phyloP scores from a whole-genome alignment of 2,888 invertebrate genomes.

The Eutolmus rufibarbis region DNA sequence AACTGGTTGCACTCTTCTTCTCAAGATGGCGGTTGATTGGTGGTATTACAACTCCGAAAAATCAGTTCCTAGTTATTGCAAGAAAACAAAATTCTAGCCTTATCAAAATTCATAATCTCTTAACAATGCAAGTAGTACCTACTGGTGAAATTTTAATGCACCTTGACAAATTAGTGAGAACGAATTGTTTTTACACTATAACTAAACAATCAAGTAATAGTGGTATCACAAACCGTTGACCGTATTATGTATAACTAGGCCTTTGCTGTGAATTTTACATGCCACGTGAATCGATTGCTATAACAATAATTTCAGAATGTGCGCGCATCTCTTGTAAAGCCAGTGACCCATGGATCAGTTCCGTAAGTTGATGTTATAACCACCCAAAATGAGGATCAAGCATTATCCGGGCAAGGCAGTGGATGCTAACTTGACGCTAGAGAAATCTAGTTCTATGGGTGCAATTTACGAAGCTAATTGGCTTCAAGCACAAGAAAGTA shows the following conservation, averaged over 20 bases:
- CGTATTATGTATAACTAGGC: neutral
- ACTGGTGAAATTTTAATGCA: too few relatives aligned
- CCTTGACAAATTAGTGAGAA: too few relatives aligned
- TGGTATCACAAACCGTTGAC: neutral
- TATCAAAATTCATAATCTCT: too few relatives aligned
- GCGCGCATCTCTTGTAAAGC: neutral
- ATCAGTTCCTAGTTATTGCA: too few relatives aligned
- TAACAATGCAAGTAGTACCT: too few relatives aligned
- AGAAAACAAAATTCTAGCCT: too few relatives aligned
- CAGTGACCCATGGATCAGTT: neutral
- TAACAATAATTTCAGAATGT: neutral
- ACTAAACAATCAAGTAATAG: neutral
- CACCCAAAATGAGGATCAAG: conserved; percentile 73
- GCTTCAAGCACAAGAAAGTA: conserved; percentile 70
- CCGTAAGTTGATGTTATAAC: neutral
- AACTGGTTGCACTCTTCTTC: too few relatives aligned
- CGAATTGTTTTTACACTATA: too few relatives aligned
- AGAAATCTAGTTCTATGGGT: conserved; percentile 74
- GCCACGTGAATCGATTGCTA: neutral
- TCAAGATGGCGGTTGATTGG: too few relatives aligned
- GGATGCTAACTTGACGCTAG: conserved; percentile 71
- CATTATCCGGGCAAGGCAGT: conserved; percentile 86
- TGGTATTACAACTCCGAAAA: too few relatives aligned
- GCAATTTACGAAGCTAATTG: conserved; percentile 85
- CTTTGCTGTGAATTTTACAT: neutral